Percentiles rank a stretch among this genome's conserved stretches.
phyloP scores from a whole-genome alignment of 2,888 invertebrate species.

The Tholera decimalis region DNA sequence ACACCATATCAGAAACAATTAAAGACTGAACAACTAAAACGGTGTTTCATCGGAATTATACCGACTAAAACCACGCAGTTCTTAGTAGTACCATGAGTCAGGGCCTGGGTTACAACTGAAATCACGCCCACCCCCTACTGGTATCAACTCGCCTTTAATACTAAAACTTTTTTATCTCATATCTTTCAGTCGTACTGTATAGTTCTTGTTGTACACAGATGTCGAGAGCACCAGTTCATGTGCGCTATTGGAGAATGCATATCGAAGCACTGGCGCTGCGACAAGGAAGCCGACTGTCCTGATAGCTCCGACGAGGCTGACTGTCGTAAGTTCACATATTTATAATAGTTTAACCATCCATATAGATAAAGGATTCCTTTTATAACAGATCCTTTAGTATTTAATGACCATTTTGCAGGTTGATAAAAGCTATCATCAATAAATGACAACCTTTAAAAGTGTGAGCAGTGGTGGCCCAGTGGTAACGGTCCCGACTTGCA shows the following conservation, averaged over 20 bases:
- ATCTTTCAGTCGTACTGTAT: slow-evolving; percentile 4
- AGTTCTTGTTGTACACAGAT: slow-evolving; percentile 82
- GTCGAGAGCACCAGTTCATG: slow-evolving; percentile 94
- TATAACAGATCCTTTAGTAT: neutral
- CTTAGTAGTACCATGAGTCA: too few relatives aligned
- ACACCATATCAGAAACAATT: too few relatives aligned
- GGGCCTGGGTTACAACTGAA: too few relatives aligned
- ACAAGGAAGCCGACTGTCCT: slow-evolving; percentile 94
- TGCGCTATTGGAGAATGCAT: slow-evolving; percentile 95
- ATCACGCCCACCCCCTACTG: too few relatives aligned
- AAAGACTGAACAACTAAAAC: too few relatives aligned
- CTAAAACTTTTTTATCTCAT: too few relatives aligned
- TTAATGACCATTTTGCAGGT: neutral
- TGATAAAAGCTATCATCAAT: neutral
- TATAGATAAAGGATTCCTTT: too few relatives aligned
- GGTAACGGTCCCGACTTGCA: too few relatives aligned
- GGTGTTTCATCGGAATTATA: too few relatives aligned
- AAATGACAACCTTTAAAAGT: neutral
- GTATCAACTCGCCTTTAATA: too few relatives aligned
- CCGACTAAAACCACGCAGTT: too few relatives aligned
- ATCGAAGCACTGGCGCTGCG: slow-evolving; percentile 94
- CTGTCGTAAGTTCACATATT: slow-evolving; percentile 90
- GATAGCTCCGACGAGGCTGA: slow-evolving; percentile 95
- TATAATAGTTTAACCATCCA: neutral
- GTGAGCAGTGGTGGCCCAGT: too few relatives aligned